Percentiles rank a stretch among this genome's conserved stretches.
These are phyloP conservation scores for Brachyopa scutellaris DNA, from an alignment of 2,888 invertebrate genomes.

Conservation along the genomic window DNA sequence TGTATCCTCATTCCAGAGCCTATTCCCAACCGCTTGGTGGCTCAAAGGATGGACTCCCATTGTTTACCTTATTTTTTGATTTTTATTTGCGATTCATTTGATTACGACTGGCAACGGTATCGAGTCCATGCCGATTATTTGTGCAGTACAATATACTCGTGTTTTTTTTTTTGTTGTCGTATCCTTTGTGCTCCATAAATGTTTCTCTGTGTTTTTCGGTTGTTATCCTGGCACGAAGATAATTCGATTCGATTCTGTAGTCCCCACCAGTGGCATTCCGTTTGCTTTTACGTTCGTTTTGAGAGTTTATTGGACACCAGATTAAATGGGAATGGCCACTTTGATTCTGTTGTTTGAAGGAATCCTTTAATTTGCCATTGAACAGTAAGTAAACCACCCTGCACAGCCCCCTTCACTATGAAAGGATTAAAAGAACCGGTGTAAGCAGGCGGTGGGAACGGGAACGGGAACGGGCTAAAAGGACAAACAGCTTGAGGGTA, in stretches of 20 bases:
- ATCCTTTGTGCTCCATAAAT: background rate
- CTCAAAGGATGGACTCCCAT: background rate
- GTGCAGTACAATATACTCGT: background rate
- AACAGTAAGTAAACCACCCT: slow-evolving; percentile 36
- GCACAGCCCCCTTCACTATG: background rate
- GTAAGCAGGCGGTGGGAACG: background rate
- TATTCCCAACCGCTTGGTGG: no score
- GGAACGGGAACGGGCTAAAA: slow-evolving; percentile 5
- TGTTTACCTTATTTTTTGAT: slow-evolving; percentile 27
- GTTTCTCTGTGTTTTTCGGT: background rate
- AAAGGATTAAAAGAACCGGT: slow-evolving; percentile 27
- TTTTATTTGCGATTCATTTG: slow-evolving; percentile 49
- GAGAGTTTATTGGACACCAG: background rate
- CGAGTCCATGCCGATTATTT: slow-evolving; percentile 21
- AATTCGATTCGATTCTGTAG: background rate
- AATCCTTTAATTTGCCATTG: slow-evolving; percentile 53
- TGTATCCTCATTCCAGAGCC: background rate
- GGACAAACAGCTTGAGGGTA: slow-evolving; percentile 49
- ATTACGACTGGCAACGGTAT: slow-evolving; percentile 16
- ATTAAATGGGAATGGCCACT: slow-evolving; percentile 43
- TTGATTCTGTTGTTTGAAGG: slow-evolving; percentile 40
- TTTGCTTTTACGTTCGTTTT: background rate
- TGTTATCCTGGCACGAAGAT: slow-evolving; percentile 21
- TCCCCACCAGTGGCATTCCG: background rate
- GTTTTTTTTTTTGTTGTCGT: background rate